A percentile compares a stretch with the other conserved stretches of the same genome.
Evolutionary conservation across 2,113 vertebrate species (phyloP).

Genomic region (Alligator mississippiensis): DNA sequence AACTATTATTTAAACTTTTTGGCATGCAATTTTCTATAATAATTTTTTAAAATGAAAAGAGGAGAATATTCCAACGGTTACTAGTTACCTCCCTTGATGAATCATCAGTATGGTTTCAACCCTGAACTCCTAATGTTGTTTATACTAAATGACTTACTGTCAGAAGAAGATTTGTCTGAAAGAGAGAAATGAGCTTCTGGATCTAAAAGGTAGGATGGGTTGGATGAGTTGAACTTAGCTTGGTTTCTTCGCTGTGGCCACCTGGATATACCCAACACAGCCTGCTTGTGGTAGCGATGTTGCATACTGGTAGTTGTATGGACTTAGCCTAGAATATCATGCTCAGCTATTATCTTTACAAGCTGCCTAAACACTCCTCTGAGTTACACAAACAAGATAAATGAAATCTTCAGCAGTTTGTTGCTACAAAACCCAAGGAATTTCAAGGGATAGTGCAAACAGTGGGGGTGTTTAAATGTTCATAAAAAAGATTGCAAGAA

Average conservation of each 20-base stretch:
- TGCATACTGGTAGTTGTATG: background rate
- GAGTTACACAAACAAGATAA: background rate
- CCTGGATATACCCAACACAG: background rate
- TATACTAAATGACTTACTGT: background rate
- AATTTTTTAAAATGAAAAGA: background rate
- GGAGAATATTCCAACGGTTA: background rate
- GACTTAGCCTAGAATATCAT: background rate
- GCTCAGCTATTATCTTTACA: background rate
- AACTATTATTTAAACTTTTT: background rate
- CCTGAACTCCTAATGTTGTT: background rate
- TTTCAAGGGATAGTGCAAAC: background rate
- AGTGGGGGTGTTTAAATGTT: background rate
- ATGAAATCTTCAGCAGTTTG: background rate
- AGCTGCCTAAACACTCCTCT: background rate
- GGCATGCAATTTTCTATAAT: background rate
- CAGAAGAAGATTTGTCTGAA: background rate
- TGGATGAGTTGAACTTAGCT: background rate
- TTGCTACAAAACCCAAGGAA: background rate
- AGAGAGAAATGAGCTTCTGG: background rate
- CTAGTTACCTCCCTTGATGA: background rate
- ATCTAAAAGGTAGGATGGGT: background rate
- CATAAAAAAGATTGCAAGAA: background rate
- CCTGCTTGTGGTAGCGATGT: fast-evolving
- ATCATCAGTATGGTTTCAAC: background rate
- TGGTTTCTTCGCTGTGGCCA: background rate